Conservation (phyloP, 2,797 vertebrate species). For the Mormyrops attenuatus region DNA sequence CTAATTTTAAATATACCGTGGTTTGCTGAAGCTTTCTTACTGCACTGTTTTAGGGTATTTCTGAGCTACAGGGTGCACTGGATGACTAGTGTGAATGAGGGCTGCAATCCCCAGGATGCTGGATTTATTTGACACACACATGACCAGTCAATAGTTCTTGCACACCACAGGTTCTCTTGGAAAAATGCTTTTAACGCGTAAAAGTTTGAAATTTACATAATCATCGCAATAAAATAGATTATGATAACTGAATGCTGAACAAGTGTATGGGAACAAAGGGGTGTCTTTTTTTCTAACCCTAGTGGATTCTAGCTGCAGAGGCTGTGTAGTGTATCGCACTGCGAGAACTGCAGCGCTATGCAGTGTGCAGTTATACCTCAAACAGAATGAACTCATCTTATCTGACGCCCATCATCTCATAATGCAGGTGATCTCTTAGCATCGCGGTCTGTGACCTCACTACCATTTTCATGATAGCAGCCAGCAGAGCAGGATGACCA, state of each 20-base stretch:
- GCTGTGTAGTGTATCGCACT: neutral
- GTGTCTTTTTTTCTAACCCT: neutral
- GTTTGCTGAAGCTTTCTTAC: neutral
- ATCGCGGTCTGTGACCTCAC: neutral
- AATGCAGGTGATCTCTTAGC: neutral
- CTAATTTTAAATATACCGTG: neutral
- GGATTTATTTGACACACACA: neutral
- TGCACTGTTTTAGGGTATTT: neutral
- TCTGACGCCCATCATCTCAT: neutral
- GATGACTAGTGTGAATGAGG: neutral
- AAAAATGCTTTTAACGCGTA: neutral
- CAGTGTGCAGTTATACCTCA: neutral
- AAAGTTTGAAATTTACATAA: neutral
- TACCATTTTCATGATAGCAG: neutral
- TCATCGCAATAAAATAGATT: neutral
- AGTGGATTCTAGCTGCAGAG: neutral
- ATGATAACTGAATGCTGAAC: neutral
- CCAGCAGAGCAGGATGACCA: neutral
- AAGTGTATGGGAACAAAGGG: neutral
- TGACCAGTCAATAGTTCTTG: neutral
- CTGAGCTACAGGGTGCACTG: neutral
- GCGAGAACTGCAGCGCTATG: neutral
- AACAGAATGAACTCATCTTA: neutral
- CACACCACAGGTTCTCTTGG: neutral
- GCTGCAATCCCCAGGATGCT: neutral